Base-by-base conservation (phyloP, 64 coral and sea anemone species). In the Actinia tenebrosa region DNA sequence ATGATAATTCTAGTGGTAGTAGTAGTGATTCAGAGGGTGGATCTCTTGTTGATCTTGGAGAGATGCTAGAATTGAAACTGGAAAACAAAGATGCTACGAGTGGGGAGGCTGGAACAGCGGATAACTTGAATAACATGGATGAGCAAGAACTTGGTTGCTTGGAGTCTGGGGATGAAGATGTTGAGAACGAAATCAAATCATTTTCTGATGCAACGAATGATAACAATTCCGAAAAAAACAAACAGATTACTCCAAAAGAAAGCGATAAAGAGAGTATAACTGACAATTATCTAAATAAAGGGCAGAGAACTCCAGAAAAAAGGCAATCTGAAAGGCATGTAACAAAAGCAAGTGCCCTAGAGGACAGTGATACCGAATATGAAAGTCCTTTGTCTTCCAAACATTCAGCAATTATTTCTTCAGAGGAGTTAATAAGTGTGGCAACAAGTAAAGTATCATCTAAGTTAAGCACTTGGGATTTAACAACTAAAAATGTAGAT, bases 1-100 rank as follows among this genome's bases (percentile, higher is more conserved):
- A 30, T 75, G 26, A 30, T 23, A 11, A 19, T 79, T 45, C 79
- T 22, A 53, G 45, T 81, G 44, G 22, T 11, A 81, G 45, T n/a
- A 16, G 14, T 53, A 50, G 16, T 75, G 79, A 81, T 81, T 19
- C 14, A 37, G 79, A 81, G 3, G 79, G 16, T 7, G 44, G 27
- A 56, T 60, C 83, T 0, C 15, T 85, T 7, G 56, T 22, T 13
- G 83, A 85, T 54, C 83, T 85, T 27, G 83, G 56, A 85, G 83
- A 85, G 5, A 44, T 61, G 3, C 25, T 85, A 59, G 83, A 85
- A 60, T 15, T 46, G 56, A 22, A 64, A 15, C 25, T 85, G 6
- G 17, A 22, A 50, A 17, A 50, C 16, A 81, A 53, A 81, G 45
- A 25, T 81, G 44, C 16, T 7, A 81, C 43, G 14, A 52, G 2